Percentiles rank a stretch among this genome's conserved stretches.
Evolutionary conservation across 2,113 vertebrate species (phyloP).

Genomic region (Cebus imitator): DNA sequence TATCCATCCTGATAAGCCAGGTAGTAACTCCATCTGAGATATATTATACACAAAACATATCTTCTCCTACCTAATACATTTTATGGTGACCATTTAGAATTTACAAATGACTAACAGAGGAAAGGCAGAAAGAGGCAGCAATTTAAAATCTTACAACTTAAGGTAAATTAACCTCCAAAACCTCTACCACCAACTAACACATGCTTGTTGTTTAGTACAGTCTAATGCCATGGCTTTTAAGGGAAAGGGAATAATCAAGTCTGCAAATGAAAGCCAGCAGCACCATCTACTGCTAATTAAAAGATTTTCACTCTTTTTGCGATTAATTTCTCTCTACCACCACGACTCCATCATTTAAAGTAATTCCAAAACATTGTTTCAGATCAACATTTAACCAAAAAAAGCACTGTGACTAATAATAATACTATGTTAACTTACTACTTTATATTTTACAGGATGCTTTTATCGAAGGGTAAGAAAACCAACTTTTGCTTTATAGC

Average conservation of each 20-base stretch:
- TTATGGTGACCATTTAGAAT: constrained; percentile 51
- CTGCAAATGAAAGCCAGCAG: constrained; percentile 38
- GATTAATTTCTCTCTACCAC: constrained; percentile 13
- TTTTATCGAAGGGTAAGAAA: constrained; percentile 42
- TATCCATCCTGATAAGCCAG: constrained; percentile 39
- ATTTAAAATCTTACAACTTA: constrained; percentile 47
- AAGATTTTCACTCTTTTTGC: neutral
- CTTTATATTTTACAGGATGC: constrained; percentile 6
- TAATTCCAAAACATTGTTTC: constrained; percentile 43
- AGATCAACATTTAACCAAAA: constrained; percentile 45
- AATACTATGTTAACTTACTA: constrained; percentile 30
- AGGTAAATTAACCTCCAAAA: constrained; percentile 31
- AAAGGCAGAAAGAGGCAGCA: neutral
- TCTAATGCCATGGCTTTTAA: neutral
- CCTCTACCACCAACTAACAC: neutral
- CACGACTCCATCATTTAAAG: constrained; percentile 41
- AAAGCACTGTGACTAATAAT: neutral
- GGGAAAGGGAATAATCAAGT: constrained; percentile 15
- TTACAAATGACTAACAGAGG: constrained; percentile 8
- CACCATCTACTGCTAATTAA: constrained; percentile 35
- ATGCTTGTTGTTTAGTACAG: neutral
- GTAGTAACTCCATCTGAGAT: neutral
- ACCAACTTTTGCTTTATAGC: neutral
- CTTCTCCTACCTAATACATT: constrained; percentile 20
- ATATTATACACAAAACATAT: neutral